A percentile compares a stretch with the other conserved stretches of the same genome.
Evolutionary conservation across 2,113 vertebrate genomes (phyloP).

Genomic region (Poeciliopsis turrubarensis): DNA sequence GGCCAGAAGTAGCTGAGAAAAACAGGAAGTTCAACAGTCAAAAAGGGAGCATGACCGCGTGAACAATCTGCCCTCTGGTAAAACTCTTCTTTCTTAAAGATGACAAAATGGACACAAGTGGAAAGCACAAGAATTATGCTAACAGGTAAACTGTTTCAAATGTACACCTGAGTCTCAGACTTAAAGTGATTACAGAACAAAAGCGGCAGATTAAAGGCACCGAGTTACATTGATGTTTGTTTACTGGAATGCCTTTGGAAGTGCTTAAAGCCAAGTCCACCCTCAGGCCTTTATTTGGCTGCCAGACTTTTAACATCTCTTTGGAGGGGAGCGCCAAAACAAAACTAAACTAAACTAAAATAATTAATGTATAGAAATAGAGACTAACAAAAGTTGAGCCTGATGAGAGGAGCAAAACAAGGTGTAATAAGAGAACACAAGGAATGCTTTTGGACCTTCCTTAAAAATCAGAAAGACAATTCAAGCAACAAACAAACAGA

Average conservation of each 20-base stretch:
- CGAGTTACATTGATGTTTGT: not conserved
- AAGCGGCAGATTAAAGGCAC: not conserved
- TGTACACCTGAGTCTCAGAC: not conserved
- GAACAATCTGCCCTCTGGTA: slow-evolving; percentile 42
- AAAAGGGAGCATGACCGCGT: not conserved
- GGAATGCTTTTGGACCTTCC: not conserved
- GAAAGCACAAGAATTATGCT: not conserved
- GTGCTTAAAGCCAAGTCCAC: not conserved
- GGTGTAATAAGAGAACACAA: not conserved
- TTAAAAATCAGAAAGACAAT: not conserved
- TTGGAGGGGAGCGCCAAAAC: not conserved
- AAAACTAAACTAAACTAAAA: not conserved
- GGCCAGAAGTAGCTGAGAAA: slow-evolving; percentile 36
- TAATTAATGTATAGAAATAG: not conserved
- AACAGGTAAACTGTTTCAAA: not conserved
- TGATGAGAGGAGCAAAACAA: not conserved
- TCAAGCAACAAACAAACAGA: slow-evolving; percentile 14
- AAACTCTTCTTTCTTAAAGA: slow-evolving; percentile 14
- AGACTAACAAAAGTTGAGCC: not conserved
- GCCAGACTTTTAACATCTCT: not conserved
- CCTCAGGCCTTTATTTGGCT: not conserved
- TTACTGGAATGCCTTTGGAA: not conserved
- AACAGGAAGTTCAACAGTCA: slow-evolving; percentile 21
- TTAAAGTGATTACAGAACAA: not conserved
- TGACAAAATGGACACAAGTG: not conserved